phyloP scores from a whole-genome alignment of 2,113 vertebrate species.

The Neotoma lepida region DNA sequence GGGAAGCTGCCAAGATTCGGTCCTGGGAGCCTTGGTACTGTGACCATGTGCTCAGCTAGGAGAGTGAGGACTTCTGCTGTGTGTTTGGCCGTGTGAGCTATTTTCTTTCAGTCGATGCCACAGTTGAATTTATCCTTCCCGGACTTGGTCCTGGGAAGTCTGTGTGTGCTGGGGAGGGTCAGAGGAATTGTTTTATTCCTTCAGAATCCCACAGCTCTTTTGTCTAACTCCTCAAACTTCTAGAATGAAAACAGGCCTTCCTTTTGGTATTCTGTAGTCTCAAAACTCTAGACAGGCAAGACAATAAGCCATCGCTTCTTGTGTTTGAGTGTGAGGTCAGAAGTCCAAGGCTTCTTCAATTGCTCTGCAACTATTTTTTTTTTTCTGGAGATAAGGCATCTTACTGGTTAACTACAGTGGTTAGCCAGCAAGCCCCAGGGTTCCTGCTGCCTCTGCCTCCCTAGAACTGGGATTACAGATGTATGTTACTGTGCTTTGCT shows the following conservation, averaged over 20 bases:
- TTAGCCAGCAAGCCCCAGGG: not conserved
- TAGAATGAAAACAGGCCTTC: not conserved
- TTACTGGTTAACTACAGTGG: not conserved
- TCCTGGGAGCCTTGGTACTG: slow-evolving; percentile 41
- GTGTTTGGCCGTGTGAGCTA: slow-evolving; percentile 1
- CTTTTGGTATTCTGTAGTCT: not conserved
- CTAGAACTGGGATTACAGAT: not conserved
- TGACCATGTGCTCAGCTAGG: not conserved
- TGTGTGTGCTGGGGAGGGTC: not conserved
- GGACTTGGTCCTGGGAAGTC: not conserved
- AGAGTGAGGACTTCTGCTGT: not conserved
- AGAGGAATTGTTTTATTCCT: not conserved
- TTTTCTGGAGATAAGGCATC: not conserved
- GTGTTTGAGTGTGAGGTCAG: not conserved
- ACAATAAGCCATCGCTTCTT: not conserved
- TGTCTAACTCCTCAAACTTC: not conserved
- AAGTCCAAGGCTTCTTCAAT: not conserved
- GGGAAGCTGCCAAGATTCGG: slow-evolving; percentile 36
- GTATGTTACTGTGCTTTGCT: not conserved
- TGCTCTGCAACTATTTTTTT: not conserved
- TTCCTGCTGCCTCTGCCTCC: not conserved
- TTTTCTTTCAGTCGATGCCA: slow-evolving; percentile 13
- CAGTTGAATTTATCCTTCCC: not conserved
- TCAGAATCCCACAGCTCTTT: not conserved
- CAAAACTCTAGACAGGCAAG: not conserved